Base-by-base conservation (phyloP, 2,888 invertebrate species). In the Aethes cnicana region DNA sequence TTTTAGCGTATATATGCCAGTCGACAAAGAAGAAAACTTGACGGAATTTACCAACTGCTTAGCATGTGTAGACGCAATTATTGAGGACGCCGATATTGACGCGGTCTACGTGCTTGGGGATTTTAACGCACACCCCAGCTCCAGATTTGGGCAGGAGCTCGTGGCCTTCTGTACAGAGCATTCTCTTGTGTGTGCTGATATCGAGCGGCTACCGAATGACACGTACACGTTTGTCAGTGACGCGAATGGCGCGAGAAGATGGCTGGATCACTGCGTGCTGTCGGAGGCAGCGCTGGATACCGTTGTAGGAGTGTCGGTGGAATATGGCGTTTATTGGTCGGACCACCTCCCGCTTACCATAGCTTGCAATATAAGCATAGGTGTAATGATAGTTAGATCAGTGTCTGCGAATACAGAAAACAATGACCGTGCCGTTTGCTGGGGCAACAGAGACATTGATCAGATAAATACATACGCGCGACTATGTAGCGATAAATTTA, bases 241-340 rank as follows among this genome's bases (percentile, higher is more conserved):
- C 7, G 32, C 32, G 8, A 32, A 32, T 8, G 32, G 32, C 2
- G 23, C 16, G 2, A 23, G 41, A 14, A 23, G 42, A n/a, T 43
- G 42, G 42, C n/a, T 43, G 17, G 42, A 43, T 12, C 42, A 43
- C 28, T 43, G 42, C 21, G 4, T 43, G 11, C 4, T 28, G 3
- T 30, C 42, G 4, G 11, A 30, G 2, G 32, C 42, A 6, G 30
- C 42, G 3, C 17, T 17, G 26, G 12, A 18, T 3, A 43, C 28
- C 4, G 30, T 43, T 8, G 21, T 3, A 12, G 11, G 3, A 4
- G 12, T 23, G 3, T 2, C 12, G 4, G 23, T 39, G 7, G 21
- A 23, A 7, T 25, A 18, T 11, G 25, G 21, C 2, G 39, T 14
- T 2, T 21, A 18, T 7, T 41, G 41, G 41, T 41, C 26, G 14